Base-by-base conservation (phyloP, 2,888 invertebrate species). In the Cistogaster globosa region DNA sequence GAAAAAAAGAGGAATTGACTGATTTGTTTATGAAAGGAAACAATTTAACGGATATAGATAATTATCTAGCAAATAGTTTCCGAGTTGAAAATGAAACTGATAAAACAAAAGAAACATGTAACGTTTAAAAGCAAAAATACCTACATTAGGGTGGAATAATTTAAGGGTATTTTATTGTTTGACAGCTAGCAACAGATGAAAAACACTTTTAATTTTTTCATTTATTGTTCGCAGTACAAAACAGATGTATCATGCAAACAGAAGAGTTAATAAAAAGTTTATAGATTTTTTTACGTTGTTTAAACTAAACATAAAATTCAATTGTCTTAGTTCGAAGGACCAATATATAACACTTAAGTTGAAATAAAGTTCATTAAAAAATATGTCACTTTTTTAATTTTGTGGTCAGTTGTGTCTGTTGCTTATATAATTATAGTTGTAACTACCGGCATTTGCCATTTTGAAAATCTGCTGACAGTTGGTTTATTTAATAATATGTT, bases 1-100 rank as follows among this genome's bases (percentile, higher is more conserved):
- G n/a, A 75, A 60, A 71, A 75, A 71, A 48, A 58, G 42, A 36
- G 38, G 75, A 75, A 75, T 69, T 85, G 85, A 71, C 58, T 83
- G 82, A 76, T 82, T 75, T 63, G 63, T 82, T 76, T 82, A 76
- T 76, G 69, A 76, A 76, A 71, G 76, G 76, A 76, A 82, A 75
- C 63, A 76, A 76, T 82, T 76, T 82, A 82, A 71, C 82, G 82
- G 80, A 80, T 80, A 74, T 62, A 74, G 80, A 80, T 80, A 80
- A 74, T 80, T 80, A 80, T 80, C 82, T 58, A 62, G 65, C 69
- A 69, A 76, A 63, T 63, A 69, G 57, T 76, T 68, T 74, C 74
- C 67, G 67, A 42, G n/a, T 22, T 57, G 74, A 14, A 68, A 74
- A 67, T 45, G 62, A 63, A 63, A 78, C 53, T 42, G 26, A 55